Conservation (phyloP, 2,797 vertebrate genomes). For the Scyliorhinus canicula region DNA sequence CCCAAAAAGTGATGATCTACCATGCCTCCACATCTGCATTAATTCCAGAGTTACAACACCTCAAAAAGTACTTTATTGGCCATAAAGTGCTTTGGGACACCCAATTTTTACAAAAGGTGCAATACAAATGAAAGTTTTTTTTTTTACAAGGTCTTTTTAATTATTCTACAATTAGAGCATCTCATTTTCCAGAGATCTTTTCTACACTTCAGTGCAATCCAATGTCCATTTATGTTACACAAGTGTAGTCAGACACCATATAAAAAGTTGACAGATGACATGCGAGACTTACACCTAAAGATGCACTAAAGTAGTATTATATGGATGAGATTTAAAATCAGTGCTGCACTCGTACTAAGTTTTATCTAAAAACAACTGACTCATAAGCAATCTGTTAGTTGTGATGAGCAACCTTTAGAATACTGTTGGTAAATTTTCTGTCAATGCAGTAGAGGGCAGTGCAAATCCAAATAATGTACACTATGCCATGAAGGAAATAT, state of each 20-base stretch:
- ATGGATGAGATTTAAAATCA: not conserved
- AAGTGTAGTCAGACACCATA: not conserved
- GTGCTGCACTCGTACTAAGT: not conserved
- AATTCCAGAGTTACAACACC: not conserved
- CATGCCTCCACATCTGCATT: not conserved
- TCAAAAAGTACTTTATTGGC: not conserved
- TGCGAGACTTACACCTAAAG: not conserved
- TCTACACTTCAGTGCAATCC: not conserved
- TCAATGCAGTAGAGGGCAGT: slow-evolving; percentile 31
- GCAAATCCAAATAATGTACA: not conserved
- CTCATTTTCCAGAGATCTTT: not conserved
- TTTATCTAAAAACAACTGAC: not conserved
- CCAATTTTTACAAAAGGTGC: not conserved
- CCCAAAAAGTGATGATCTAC: not conserved
- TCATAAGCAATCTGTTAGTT: not conserved
- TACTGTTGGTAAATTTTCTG: not conserved
- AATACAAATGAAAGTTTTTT: not conserved
- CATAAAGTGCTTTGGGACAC: not conserved
- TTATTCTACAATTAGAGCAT: not conserved
- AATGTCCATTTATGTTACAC: not conserved
- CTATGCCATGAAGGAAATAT: not conserved
- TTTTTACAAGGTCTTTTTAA: not conserved
- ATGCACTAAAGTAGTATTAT: not conserved
- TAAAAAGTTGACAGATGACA: not conserved
- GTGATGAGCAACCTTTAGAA: not conserved